These are phyloP conservation scores for Poecile atricapillus DNA, from an alignment of 2,113 vertebrate species.

Conservation along the genomic window DNA sequence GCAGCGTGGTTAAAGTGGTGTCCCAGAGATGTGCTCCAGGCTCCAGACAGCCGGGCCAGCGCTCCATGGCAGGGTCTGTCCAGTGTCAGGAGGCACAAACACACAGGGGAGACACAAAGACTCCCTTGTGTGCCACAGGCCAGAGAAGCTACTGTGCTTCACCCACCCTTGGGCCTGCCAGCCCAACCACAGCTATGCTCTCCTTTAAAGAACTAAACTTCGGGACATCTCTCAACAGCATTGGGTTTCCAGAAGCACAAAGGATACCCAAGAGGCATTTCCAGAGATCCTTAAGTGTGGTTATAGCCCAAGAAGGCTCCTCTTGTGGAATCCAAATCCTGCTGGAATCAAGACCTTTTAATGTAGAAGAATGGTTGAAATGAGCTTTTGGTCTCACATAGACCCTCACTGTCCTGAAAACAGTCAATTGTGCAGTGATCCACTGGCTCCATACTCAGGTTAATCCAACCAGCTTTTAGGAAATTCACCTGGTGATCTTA, in stretches of 20 bases:
- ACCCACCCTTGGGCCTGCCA: not conserved
- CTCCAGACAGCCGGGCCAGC: not conserved
- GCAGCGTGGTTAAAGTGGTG: not conserved
- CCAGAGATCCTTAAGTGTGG: constrained; percentile 41
- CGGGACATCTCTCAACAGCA: not conserved
- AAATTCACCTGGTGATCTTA: not conserved
- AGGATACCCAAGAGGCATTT: not conserved
- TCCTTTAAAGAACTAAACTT: not conserved
- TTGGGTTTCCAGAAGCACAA: constrained; percentile 29
- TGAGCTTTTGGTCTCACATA: not conserved
- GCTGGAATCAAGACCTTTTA: not conserved
- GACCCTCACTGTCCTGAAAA: not conserved
- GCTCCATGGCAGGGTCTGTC: not conserved
- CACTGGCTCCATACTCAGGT: not conserved
- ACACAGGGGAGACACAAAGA: not conserved
- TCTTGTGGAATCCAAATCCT: not conserved
- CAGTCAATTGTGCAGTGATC: not conserved
- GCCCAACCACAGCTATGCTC: constrained; percentile 4
- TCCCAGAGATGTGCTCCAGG: not conserved
- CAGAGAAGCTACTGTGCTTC: constrained; percentile 6
- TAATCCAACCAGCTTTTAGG: not conserved
- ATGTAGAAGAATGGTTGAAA: not conserved
- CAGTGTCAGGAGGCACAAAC: constrained; percentile 16
- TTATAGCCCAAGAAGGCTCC: not conserved
- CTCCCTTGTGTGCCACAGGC: not conserved